A percentile compares a stretch with the other conserved stretches of the same genome.
Conservation (phyloP, 2,888 invertebrate species). For the Drosophila meridiana region DNA sequence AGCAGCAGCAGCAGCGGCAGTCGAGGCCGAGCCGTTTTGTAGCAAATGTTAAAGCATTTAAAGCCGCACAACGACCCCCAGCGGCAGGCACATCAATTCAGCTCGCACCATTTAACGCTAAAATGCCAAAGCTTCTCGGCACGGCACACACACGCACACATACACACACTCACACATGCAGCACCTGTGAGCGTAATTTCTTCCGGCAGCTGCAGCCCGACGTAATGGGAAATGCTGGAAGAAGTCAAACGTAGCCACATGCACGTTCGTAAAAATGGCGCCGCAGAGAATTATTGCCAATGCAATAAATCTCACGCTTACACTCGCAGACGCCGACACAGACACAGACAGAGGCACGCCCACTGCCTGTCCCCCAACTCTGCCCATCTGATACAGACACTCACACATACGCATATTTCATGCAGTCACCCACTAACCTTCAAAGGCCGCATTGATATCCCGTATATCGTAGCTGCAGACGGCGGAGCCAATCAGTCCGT, state of each 20-base stretch:
- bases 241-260: constrained; percentile 65
- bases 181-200: constrained; percentile 66
- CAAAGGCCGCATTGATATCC: constrained; percentile 96
- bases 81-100: constrained; percentile 72
- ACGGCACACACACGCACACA: constrained; percentile 34
- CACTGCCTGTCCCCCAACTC: not conserved
- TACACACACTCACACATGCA: constrained; percentile 43
- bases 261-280: constrained; percentile 77
- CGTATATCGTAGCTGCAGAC: constrained; percentile 97
- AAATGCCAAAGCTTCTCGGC: constrained; percentile 66
- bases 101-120: constrained; percentile 76
- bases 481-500: constrained; percentile 97
- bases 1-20: constrained; percentile 13
- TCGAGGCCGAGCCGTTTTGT: constrained; percentile 32
- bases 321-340: constrained; percentile 17
- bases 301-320: constrained; percentile 78
- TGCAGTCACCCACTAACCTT: constrained; percentile 88
- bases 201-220: constrained; percentile 61
- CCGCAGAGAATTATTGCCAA: constrained; percentile 82
- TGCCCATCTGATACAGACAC: not conserved
- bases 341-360: constrained; percentile 10
- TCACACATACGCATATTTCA: not conserved
- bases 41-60: constrained; percentile 60
- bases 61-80: constrained; percentile 34
- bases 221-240: constrained; percentile 52